Base-by-base conservation (phyloP, 1,140 invertebrate genomes). In the Pinna nobilis region DNA sequence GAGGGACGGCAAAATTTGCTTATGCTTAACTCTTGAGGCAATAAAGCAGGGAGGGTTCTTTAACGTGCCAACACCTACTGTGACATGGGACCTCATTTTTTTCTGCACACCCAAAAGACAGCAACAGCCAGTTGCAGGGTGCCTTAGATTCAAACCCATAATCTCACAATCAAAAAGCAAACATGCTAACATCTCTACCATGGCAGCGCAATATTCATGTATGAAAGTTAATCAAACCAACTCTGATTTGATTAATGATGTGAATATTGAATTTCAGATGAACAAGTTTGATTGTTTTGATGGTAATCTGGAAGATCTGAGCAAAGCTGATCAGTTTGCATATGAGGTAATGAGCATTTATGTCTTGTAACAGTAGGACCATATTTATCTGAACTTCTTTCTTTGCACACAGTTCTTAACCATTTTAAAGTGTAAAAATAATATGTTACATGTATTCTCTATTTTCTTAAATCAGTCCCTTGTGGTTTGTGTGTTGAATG, bases 301-400 rank as follows among this genome's bases (percentile, higher is more conserved):
- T 55, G 87, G 86, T 23, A 74, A 83, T 9, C 64, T 84, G 13
- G 79, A 81, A 30, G 83, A 85, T n/a, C 77, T 89, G 1, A 88
- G 80, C 66, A 80, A 86, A 72, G 81, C 87, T 30, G 88, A 89
- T 65, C 80, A 83, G 74, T 88, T 89, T 74, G 78, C 83, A 15
- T 86, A 84, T 78, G 81, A 88, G 82, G 87, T 86, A 78, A 68
- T 6, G 13, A 23, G n/a, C n/a, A n/a, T n/a, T n/a, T 11, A 33
- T 57, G 18, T 55, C 1, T 28, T 53, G n/a, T 53, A 53, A 13
- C 30, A 0, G 9, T 28, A 53, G n/a, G 1, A 47, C 4, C 0
- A 2, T 23, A 28, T 4, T 23, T 6, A 23, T 4, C 50, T 7
- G 6, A 7, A 28, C 13, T 53, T 3, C 3, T 13, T 30, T 13